Evolutionary conservation across 2,797 vertebrate species (phyloP).

Genomic region (Rousettus madagascariensis): DNA sequence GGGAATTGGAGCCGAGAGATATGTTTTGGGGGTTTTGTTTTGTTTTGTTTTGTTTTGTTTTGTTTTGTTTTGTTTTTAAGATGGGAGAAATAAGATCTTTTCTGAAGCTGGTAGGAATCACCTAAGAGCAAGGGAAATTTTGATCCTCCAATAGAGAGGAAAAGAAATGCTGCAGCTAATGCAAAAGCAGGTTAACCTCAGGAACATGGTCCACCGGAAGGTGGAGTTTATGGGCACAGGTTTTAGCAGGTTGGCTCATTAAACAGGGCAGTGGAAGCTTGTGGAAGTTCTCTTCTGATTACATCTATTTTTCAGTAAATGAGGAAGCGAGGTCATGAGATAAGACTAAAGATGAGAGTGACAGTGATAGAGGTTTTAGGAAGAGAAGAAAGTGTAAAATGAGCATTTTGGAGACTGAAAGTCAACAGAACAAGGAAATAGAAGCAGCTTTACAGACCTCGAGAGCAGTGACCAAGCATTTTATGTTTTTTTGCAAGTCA

Average conservation of each 20-base stretch:
- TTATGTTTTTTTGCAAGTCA: not conserved
- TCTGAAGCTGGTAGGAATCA: not conserved
- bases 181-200: not conserved
- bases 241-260: not conserved
- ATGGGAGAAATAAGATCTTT: not conserved
- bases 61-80: conserved; percentile 5
- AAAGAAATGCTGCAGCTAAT: not conserved
- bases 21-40: not conserved
- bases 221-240: not conserved
- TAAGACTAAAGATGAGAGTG: not conserved
- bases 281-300: not conserved
- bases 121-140: not conserved
- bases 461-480: not conserved
- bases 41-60: not conserved
- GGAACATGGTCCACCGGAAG: not conserved
- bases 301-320: not conserved
- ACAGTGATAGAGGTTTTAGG: not conserved
- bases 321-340: not conserved
- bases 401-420: not conserved
- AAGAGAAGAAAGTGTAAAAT: not conserved
- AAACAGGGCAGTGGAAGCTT: not conserved
- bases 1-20: not conserved
- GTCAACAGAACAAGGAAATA: not conserved
- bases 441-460: not conserved
- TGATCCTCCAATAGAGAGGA: not conserved